Evolutionary conservation across 2,797 vertebrate genomes (phyloP).

Genomic region (Crax fasciolata): DNA sequence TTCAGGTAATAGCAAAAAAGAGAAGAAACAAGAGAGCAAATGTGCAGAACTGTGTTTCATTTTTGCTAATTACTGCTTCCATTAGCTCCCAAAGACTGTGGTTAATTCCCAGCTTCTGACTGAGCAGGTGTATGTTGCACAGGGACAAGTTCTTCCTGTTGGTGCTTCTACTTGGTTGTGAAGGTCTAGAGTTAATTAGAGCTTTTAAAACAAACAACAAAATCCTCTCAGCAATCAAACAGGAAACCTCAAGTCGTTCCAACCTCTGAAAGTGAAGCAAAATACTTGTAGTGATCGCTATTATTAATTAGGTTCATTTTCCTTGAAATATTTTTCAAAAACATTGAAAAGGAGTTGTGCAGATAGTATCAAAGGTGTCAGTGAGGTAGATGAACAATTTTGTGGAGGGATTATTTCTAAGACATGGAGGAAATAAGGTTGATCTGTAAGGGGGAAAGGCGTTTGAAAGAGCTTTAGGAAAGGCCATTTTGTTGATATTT

Average conservation of each 20-base stretch:
- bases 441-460: conserved; percentile 1
- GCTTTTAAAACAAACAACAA: background rate
- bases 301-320: background rate
- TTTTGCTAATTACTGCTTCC: background rate
- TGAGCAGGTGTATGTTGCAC: background rate
- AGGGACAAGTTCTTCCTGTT: background rate
- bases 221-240: background rate
- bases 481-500: background rate
- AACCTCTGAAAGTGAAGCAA: background rate
- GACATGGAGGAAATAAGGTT: background rate
- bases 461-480: conserved; percentile 1
- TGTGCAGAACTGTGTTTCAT: background rate
- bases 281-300: background rate
- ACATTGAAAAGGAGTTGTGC: background rate
- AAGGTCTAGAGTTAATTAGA: background rate
- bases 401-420: background rate
- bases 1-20: background rate
- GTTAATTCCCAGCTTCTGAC: background rate
- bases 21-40: background rate
- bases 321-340: background rate
- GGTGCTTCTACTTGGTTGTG: background rate
- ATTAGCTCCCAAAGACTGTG: background rate
- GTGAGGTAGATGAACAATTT: background rate
- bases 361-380: background rate
- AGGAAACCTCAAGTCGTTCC: background rate